Base-by-base conservation (phyloP, 2,113 vertebrate genomes). In the Labrus mixtus region DNA sequence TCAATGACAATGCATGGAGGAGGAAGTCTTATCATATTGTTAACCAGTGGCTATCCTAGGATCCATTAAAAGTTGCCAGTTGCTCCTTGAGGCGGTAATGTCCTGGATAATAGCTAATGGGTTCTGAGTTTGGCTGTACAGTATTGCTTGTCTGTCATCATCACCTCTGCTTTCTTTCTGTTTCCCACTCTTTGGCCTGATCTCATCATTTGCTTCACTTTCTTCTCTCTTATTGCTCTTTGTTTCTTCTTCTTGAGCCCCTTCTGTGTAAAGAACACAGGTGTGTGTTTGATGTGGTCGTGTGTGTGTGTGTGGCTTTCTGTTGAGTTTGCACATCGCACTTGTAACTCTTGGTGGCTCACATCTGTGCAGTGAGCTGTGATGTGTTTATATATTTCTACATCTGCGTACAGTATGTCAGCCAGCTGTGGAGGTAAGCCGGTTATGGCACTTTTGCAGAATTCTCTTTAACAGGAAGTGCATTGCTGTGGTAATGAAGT, bases 401-500 rank as follows among this genome's bases (percentile, higher is more conserved):
- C 41, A 33, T 67, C 20, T 51, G 10, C 65, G 29, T 59, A 33
- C 29, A 10, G 23, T 67, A 60, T 67, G 54, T 78, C 55, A 69
- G 61, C 45, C 85, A 85, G 71, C 78, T 85, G 82, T 66, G 57
- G 41, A 74, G 70, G 74, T 68, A 75, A 77, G 63, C 69, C 71
- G 23, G 56, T 59, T 84, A 58, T 51, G 50, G 23, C 54, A 36
- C 68, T 36, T 82, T 77, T 70, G 84, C 77, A 75, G 51, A 76
- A 67, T 73, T 80, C 48, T 85, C 37, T 53, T 64, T 22, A 25
- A 78, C 79, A 86, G 84, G 87, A 93, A 88, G 73, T 55, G 39
- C 51, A 78, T 56, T 51, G 58, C 50, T 74, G 65, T 48, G 54
- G 29, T 67, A 20, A n/a, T n/a, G 7, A 43, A 54, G 64, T 50